Base-by-base conservation (phyloP, 1,140 invertebrate genomes). In the Brachystomella parvula region DNA sequence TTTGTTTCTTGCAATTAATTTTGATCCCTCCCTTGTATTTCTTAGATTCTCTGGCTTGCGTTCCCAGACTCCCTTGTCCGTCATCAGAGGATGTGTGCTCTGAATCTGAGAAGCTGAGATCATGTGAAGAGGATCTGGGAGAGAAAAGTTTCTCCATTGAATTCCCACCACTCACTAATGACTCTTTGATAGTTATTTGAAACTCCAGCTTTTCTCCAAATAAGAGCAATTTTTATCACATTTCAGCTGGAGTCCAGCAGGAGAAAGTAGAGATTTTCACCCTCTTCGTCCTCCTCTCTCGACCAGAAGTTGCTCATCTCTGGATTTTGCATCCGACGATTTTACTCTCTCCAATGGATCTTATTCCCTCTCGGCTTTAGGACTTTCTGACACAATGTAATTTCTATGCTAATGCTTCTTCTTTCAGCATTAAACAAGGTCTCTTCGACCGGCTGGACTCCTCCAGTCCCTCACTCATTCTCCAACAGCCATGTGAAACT, bases 401-500 rank as follows among this genome's bases (percentile, higher is more conserved):
- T 72, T 72, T 72, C 71, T 72, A 72, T 72, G 71, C 71, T 72
- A 72, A 72, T 72, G 64, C 33, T n/a, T n/a, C 30, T 63, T 66
- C 64, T 69, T 58, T 35, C 32, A 47, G 33, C 63, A 56, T 33
- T 61, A 59, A 39, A 39, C 62, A 49, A 63, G 35, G 39, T 63
- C 26, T 24, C 26, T 12, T 56, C 26, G 6, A 9, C 26, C 53
- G 21, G 6, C 53, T 12, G 9, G 53, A 47, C 15, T 47, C 21
- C 15, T 21, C 15, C 15, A 15, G 15, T 47, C 21, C 21, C 44
- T 47, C 44, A 47, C 21, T 15, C 21, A 15, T 15, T 47, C 44
- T 15, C 21, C 15, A 47, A 15, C 44, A 47, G 21, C 44, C 44
- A 15, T 47, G 44, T 21, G 15, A 47, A 15, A 47, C 15, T 47